These are phyloP conservation scores for Laupala kohalensis DNA, from an alignment of 1,140 invertebrate species.

Conservation along the genomic window DNA sequence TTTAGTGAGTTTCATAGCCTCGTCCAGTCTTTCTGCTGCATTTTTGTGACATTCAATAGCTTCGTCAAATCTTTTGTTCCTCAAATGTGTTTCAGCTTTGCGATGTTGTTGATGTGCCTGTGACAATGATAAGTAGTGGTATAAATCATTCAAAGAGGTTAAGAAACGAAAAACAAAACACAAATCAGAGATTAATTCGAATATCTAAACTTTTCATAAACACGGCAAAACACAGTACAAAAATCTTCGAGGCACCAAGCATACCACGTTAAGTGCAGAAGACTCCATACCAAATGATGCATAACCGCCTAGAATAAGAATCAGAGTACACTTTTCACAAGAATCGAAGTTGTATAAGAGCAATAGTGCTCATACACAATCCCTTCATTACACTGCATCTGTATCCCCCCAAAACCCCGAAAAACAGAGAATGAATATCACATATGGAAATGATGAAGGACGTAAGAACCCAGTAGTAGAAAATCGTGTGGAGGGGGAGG, in stretches of 20 bases:
- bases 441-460: no score
- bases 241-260: neutral
- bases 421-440: no score
- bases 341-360: no score
- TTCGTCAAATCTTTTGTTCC: slow-evolving; percentile 12
- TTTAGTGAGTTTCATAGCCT: slow-evolving; percentile 13
- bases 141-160: no score
- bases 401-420: no score
- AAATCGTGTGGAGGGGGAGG: no score
- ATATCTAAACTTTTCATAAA: neutral
- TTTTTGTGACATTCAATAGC: slow-evolving; percentile 15
- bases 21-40: slow-evolving; percentile 10
- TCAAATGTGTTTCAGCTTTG: slow-evolving; percentile 13
- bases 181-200: neutral
- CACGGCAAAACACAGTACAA: neutral
- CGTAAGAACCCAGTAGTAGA: no score
- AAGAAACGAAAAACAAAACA: neutral
- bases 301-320: no score
- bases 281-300: no score
- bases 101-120: slow-evolving; percentile 17
- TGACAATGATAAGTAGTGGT: neutral
- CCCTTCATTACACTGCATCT: no score
- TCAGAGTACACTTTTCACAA: no score
- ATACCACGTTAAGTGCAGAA: neutral
- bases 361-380: no score